Base-by-base conservation (phyloP, 2,797 vertebrate genomes). In the Lagorchestes hirsutus region DNA sequence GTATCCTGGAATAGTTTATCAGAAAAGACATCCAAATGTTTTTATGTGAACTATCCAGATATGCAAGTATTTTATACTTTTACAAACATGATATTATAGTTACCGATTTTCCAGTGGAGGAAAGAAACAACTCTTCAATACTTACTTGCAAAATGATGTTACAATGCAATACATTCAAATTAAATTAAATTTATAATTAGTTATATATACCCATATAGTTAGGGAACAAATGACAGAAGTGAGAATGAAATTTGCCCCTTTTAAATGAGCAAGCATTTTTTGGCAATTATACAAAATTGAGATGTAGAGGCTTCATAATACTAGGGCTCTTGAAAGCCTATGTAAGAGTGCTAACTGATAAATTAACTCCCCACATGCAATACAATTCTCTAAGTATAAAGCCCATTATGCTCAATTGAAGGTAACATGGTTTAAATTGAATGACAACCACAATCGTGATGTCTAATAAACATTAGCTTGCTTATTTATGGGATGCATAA, bases 251-350 rank as follows among this genome's bases (percentile, higher is more conserved):
- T 27, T 82, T 46, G 40, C 22, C 74, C 40, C 22, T 28, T 29
- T 92, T 92, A 92, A 57, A 46, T 82, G 74, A 82, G 74, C 40
- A 46, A 55, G 55, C 40, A 57, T 92, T 57, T 91, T 92, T 46
- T 40, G 91, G 12, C 55, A 28, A 28, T 56, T 57, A 13, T 24
- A 57, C n/a, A 57, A 92, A 91, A 57, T 56, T 57, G 50, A 57
- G 55, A 56, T 92, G 55, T 46, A 14, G 54, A 57, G 29, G 28
- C 10, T 56, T 92, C 56, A 57, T 92, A 57, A 56, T 92, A 50
- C 10, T 46, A 10, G 28, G 40, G 6, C n/a, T 50, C 10, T 57
- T 40, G 28, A 92, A 92, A 92, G 55, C 12, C 3, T 50, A 40
- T n/a, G 12, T 9, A 46, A 91, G 67, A 91, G 55, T 46, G 24